Conservation (phyloP, 1,140 invertebrate genomes). For the Theocolax elegans region DNA sequence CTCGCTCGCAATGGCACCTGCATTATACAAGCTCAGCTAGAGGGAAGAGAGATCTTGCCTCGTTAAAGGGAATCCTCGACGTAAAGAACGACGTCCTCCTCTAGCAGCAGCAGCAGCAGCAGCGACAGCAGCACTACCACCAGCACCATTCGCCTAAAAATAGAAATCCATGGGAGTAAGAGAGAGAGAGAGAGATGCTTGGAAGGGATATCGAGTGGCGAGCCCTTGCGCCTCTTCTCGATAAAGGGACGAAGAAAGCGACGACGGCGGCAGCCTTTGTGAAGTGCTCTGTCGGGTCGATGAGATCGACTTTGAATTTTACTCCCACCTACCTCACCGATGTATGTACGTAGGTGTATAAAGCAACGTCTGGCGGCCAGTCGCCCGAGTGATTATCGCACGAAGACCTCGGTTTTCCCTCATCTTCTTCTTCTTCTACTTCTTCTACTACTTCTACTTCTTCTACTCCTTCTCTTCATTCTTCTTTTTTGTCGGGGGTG, state of each 20-base stretch:
- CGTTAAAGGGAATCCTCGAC: conserved; percentile 33
- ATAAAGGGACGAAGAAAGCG: conserved; percentile 11
- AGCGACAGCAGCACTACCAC: too few relatives aligned
- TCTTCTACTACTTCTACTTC: too few relatives aligned
- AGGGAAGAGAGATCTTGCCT: too few relatives aligned
- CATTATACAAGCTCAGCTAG: conserved; percentile 10
- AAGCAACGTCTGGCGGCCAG: not conserved
- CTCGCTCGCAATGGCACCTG: conserved; percentile 10
- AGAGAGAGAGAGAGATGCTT: not conserved
- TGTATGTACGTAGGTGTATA: not conserved
- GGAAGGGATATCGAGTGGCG: too few relatives aligned
- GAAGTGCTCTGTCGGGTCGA: not conserved
- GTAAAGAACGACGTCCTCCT: conserved; percentile 26
- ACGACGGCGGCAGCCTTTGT: conserved; percentile 3
- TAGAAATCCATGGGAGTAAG: conserved; percentile 31
- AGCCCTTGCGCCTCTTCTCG: not conserved
- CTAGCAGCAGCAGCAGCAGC: too few relatives aligned
- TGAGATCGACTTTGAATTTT: conserved; percentile 30
- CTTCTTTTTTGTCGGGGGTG: too few relatives aligned
- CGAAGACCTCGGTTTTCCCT: too few relatives aligned
- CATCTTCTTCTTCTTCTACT: too few relatives aligned
- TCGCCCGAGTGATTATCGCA: too few relatives aligned
- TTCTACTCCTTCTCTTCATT: too few relatives aligned
- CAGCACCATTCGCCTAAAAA: too few relatives aligned
- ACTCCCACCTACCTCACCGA: too few relatives aligned